Evolutionary conservation across 2,888 invertebrate species (phyloP).

Genomic region (Panopea generosa): DNA sequence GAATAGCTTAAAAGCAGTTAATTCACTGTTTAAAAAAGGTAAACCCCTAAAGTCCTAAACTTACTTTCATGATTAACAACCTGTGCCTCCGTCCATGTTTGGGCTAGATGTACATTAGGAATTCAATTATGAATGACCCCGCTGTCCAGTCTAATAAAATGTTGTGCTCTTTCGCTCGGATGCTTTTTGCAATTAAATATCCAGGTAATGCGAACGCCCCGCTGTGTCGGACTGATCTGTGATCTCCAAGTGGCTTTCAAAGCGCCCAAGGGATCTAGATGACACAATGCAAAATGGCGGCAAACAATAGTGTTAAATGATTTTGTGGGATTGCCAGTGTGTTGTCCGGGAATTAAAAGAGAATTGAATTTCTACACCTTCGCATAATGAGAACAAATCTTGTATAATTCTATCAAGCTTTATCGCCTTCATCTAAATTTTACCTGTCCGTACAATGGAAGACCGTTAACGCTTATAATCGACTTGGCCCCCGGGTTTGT

Average conservation of each 20-base stretch:
- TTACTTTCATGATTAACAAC: too few species aligned
- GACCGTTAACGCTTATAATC: conserved; percentile 58
- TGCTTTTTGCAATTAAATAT: conserved; percentile 39
- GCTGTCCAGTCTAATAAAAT: conserved; percentile 12
- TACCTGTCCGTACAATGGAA: conserved; percentile 44
- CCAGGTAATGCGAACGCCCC: conserved; percentile 52
- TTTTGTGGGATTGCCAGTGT: conserved; percentile 34
- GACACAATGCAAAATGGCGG: conserved; percentile 44
- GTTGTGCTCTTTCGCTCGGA: conserved; percentile 21
- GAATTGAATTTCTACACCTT: conserved; percentile 61
- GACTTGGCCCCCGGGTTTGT: conserved; percentile 35
- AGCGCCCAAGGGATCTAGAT: conserved; percentile 30
- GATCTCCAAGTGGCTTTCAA: conserved; percentile 40
- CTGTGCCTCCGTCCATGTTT: too few species aligned
- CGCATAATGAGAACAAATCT: conserved; percentile 48
- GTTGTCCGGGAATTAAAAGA: conserved; percentile 30
- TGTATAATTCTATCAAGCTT: conserved; percentile 48
- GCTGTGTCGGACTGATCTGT: conserved; percentile 27
- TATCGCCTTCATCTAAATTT: conserved; percentile 50
- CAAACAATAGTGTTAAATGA: conserved; percentile 56
- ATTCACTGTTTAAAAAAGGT: too few species aligned
- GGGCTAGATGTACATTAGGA: background rate
- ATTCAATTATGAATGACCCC: conserved; percentile 26
- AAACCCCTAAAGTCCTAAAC: too few species aligned
- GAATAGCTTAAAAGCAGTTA: too few species aligned